A percentile compares a stretch with the other conserved stretches of the same genome.
Conservation (phyloP, 2,888 invertebrate species). For the Apeira syringaria region DNA sequence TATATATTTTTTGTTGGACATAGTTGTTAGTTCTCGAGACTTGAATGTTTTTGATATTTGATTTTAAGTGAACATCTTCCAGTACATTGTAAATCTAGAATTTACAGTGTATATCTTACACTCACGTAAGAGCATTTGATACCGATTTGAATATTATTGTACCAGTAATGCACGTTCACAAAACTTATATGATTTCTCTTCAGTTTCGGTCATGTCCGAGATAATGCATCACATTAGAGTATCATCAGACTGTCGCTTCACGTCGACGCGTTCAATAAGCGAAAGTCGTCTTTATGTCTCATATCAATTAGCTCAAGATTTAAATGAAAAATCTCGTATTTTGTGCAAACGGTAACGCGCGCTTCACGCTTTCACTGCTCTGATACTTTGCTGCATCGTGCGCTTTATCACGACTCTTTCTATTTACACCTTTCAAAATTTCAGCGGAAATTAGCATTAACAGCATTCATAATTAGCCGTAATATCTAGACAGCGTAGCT, state of each 20-base stretch:
- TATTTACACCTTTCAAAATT: slow-evolving; percentile 46
- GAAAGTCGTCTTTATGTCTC: slow-evolving; percentile 40
- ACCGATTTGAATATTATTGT: too few species aligned
- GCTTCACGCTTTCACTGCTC: slow-evolving; percentile 66
- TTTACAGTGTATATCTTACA: too few species aligned
- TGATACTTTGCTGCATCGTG: slow-evolving; percentile 33
- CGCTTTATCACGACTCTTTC: slow-evolving; percentile 37
- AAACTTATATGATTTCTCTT: background rate
- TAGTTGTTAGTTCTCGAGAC: too few species aligned
- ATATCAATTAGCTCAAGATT: slow-evolving; percentile 52
- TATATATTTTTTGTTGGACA: too few species aligned
- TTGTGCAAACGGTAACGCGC: slow-evolving; percentile 41
- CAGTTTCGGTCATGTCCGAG: background rate
- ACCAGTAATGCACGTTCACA: background rate
- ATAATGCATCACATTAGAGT: background rate
- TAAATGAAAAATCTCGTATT: slow-evolving; percentile 43
- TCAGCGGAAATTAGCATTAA: slow-evolving; percentile 39
- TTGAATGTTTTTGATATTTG: too few species aligned
- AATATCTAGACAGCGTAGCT: slow-evolving; percentile 13
- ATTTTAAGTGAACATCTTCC: too few species aligned
- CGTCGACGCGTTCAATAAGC: slow-evolving; percentile 27
- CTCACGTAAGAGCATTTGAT: too few species aligned
- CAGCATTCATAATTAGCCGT: slow-evolving; percentile 27
- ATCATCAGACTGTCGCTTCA: background rate
- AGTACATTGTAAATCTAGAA: too few species aligned